Conservation (phyloP, 2,113 vertebrate species). For the Macroglossus sobrinus region DNA sequence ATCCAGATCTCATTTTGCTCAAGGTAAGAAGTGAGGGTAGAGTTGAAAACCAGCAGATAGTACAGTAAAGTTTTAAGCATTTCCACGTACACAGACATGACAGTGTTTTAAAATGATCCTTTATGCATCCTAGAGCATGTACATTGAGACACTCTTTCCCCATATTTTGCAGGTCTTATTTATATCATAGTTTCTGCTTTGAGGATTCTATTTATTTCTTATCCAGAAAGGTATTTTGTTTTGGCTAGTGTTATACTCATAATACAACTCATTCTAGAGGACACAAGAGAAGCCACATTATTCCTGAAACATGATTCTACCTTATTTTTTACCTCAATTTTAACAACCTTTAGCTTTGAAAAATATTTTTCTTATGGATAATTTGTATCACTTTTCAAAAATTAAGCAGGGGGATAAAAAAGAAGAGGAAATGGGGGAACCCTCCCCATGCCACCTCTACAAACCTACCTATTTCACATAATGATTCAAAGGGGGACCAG, state of each 20-base stretch:
- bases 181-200: background rate
- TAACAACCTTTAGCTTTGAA: slow-evolving; percentile 10
- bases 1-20: background rate
- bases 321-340: slow-evolving; percentile 23
- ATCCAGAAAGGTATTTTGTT: slow-evolving; percentile 8
- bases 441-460: background rate
- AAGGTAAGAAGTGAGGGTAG: background rate
- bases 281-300: background rate
- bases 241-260: background rate
- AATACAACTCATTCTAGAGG: background rate
- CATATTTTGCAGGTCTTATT: background rate
- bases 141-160: background rate
- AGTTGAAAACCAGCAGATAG: background rate
- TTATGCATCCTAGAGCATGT: background rate
- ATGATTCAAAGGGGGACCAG: slow-evolving; percentile 97
- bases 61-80: background rate
- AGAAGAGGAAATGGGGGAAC: background rate
- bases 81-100: background rate
- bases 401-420: background rate
- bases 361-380: slow-evolving; percentile 30
- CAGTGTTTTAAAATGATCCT: background rate
- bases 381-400: slow-evolving; percentile 39
- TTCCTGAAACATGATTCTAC: slow-evolving; percentile 19
- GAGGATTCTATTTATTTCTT: background rate
- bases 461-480: slow-evolving; percentile 97